These are phyloP conservation scores for Brachyhypopomus occidentalis DNA, from an alignment of 2,113 vertebrate species.

Conservation along the genomic window DNA sequence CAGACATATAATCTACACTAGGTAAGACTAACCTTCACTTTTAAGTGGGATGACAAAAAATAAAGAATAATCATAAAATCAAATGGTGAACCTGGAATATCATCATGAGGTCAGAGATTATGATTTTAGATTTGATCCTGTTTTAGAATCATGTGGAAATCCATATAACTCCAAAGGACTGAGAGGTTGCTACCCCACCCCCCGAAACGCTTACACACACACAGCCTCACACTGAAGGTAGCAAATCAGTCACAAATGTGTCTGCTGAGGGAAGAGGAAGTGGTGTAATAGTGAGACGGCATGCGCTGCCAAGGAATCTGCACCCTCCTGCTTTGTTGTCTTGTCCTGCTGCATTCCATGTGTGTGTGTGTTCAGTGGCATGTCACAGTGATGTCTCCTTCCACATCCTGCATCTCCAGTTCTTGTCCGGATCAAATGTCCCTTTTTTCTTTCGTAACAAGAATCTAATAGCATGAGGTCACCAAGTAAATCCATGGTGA, in stretches of 20 bases:
- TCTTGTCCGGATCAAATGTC: not conserved
- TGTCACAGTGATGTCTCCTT: constrained; percentile 47
- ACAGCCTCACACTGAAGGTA: not conserved
- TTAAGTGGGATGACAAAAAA: no score
- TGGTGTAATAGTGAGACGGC: constrained; percentile 49
- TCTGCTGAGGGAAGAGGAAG: constrained; percentile 66
- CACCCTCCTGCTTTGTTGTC: constrained; percentile 72
- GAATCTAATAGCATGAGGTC: not conserved
- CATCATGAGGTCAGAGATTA: no score
- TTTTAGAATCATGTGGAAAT: no score
- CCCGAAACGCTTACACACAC: no score
- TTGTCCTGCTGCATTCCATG: constrained; percentile 71
- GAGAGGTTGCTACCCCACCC: no score
- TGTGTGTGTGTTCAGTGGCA: constrained; percentile 50
- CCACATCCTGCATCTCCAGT: not conserved
- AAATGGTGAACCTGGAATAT: no score
- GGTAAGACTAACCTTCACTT: no score
- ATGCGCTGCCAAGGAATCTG: constrained; percentile 67
- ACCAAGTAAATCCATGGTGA: not conserved
- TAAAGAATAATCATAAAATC: no score
- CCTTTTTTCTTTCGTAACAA: not conserved
- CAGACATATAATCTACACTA: no score
- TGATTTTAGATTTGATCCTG: no score
- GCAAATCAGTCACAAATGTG: constrained; percentile 18
- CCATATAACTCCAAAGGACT: no score